Evolutionary conservation across 1,140 invertebrate genomes (phyloP), one percentile per base, ranked within the genome.

Genomic region (Apis dorsata): DNA sequence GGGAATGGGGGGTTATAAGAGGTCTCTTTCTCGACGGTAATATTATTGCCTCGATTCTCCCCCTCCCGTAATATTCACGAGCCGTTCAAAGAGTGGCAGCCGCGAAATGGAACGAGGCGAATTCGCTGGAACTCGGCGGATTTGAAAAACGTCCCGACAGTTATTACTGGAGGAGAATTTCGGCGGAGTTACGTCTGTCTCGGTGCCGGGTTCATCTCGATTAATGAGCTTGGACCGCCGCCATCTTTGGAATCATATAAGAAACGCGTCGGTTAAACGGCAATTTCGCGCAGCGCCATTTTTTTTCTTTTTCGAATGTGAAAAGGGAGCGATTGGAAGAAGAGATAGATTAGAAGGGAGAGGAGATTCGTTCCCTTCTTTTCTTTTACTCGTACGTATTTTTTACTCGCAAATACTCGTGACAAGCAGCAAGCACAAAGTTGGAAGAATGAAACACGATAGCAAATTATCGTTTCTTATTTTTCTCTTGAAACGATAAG

Each of bases 161-260:
- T 89, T 89, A 89, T 89, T 89, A 81, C 88, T 85, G 82, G 81
- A 89, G 85, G 76, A 81, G 79, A 84, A 89, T 89, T 85, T 70
- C 65, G 44, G 13, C 71, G 15, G 79, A 76, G 85, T 85, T 86
- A 89, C 79, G 68, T 81, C 69, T 19, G 57, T 60, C 73, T 53
- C 70, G 57, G 68, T 70, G 53, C 71, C 59, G 69, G 55, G 69
- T 77, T 85, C 84, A 85, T 34, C 76, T 75, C 90, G 89, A 90
- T 90, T 90, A 88, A 91, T 85, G 88, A 90, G 87, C 85, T 90
- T 90, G 89, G 89, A 90, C 88, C 81, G 77, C 55, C 78, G 86
- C 89, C 88, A 89, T 90, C 85, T 60, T 59, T 51, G 79, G 68
- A 82, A 90, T 90, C 88, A 82, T 87, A 87, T 81, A 86, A 85